phyloP scores from a whole-genome alignment of 2,113 vertebrate genomes.

The Limanda limanda region DNA sequence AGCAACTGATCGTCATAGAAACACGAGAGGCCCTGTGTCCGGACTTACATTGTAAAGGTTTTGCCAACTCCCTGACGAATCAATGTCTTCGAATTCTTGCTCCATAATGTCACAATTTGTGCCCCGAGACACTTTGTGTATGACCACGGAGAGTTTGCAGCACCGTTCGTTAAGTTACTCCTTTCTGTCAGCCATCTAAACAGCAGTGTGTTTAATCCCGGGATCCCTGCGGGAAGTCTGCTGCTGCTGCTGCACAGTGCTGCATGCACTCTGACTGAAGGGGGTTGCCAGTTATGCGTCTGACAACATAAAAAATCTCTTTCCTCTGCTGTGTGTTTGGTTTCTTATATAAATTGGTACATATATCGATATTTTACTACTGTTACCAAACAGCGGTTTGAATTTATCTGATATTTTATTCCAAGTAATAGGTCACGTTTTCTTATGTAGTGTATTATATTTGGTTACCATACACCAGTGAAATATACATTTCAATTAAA shows the following conservation, averaged over 20 bases:
- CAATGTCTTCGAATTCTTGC: slow-evolving; percentile 87
- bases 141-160: slow-evolving; percentile 31
- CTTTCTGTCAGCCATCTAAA: slow-evolving; percentile 69
- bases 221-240: slow-evolving; percentile 68
- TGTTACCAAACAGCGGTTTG: too few relatives aligned
- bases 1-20: slow-evolving; percentile 72
- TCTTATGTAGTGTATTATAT: too few relatives aligned
- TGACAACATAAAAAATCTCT: neutral
- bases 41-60: slow-evolving; percentile 91
- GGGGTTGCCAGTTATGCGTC: slow-evolving; percentile 62
- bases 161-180: slow-evolving; percentile 52
- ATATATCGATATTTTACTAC: neutral
- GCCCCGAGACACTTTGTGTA: slow-evolving; percentile 32
- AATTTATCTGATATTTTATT: too few relatives aligned
- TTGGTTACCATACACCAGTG: too few relatives aligned
- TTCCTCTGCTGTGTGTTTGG: neutral
- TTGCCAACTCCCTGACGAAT: slow-evolving; percentile 89
- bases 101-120: slow-evolving; percentile 76
- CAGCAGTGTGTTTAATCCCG: slow-evolving; percentile 53
- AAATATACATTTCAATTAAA: too few relatives aligned
- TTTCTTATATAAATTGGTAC: neutral
- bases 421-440: too few relatives aligned
- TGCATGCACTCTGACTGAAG: slow-evolving; percentile 31
- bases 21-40: slow-evolving; percentile 66
- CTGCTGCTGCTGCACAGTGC: slow-evolving; percentile 28